Evolutionary conservation across 2,113 vertebrate genomes (phyloP).

Genomic region (Entomyzon cyanotis): DNA sequence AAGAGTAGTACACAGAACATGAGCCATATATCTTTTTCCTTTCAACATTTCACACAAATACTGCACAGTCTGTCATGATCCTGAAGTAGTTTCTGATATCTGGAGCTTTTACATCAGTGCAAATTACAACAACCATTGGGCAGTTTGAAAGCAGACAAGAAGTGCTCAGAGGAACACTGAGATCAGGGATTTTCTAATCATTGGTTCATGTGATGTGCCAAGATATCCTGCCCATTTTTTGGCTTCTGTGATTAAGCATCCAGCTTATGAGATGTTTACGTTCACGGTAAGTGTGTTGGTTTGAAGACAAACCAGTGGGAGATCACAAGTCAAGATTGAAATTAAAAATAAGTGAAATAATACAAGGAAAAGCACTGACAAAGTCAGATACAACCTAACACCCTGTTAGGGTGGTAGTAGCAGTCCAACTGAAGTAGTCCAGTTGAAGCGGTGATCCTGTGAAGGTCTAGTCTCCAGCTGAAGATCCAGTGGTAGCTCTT

Average conservation of each 20-base stretch:
- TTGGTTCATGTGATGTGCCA: not conserved
- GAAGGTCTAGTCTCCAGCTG: no score
- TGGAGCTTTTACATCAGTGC: not conserved
- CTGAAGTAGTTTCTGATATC: not conserved
- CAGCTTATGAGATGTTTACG: not conserved
- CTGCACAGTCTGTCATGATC: not conserved
- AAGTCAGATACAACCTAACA: no score
- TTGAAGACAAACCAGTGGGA: no score
- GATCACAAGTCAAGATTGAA: no score
- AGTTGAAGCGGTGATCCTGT: no score
- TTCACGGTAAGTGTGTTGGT: no score
- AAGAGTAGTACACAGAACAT: not conserved
- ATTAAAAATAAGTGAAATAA: no score
- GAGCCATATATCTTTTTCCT: not conserved
- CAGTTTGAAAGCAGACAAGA: not conserved
- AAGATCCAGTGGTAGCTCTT: no score
- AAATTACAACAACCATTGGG: not conserved
- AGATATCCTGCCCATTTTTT: not conserved
- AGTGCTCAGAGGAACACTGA: not conserved
- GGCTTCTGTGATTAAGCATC: not conserved
- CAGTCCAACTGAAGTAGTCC: no score
- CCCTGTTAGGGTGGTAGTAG: no score
- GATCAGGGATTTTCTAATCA: not conserved
- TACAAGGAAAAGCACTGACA: no score
- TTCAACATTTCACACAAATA: not conserved